phyloP scores from a whole-genome alignment of 2,113 vertebrate species.

The Piaya cayana region DNA sequence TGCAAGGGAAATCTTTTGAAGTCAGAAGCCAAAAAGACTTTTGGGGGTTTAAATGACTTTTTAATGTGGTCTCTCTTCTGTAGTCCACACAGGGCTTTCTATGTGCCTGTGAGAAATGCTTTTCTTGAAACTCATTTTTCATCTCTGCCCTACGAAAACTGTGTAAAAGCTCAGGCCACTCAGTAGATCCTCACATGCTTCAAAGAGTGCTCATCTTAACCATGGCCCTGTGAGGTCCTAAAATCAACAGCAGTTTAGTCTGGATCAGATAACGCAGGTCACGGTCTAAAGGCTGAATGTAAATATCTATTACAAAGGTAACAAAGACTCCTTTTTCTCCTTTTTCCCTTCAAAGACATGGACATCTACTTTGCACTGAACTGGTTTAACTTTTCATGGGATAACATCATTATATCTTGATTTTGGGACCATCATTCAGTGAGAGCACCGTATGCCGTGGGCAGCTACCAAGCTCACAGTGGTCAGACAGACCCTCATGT shows the following conservation, averaged over 20 bases:
- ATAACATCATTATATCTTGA: background rate
- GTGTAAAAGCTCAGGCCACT: background rate
- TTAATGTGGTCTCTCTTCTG: conserved; percentile 64
- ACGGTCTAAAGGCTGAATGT: background rate
- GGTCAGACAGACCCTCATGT: background rate
- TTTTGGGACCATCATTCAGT: background rate
- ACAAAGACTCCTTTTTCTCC: conserved; percentile 5
- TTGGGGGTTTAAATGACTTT: conserved; percentile 12
- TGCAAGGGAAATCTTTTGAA: conserved; percentile 29
- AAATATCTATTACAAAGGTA: background rate
- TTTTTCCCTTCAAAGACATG: background rate
- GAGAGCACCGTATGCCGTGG: fast-evolving
- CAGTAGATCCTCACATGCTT: conserved; percentile 23
- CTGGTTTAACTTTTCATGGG: background rate
- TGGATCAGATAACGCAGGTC: conserved; percentile 12
- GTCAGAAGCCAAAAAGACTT: conserved; percentile 41
- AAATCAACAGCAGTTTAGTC: background rate
- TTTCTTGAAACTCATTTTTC: conserved; percentile 39
- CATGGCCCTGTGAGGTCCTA: conserved; percentile 5
- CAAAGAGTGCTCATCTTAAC: background rate
- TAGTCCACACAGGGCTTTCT: conserved; percentile 35
- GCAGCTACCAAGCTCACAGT: background rate
- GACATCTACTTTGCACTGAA: background rate
- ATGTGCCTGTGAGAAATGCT: background rate
- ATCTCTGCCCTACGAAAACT: background rate